Evolutionary conservation across 2,888 invertebrate species (phyloP).

Genomic region (Venustoraphidia nigricollis): DNA sequence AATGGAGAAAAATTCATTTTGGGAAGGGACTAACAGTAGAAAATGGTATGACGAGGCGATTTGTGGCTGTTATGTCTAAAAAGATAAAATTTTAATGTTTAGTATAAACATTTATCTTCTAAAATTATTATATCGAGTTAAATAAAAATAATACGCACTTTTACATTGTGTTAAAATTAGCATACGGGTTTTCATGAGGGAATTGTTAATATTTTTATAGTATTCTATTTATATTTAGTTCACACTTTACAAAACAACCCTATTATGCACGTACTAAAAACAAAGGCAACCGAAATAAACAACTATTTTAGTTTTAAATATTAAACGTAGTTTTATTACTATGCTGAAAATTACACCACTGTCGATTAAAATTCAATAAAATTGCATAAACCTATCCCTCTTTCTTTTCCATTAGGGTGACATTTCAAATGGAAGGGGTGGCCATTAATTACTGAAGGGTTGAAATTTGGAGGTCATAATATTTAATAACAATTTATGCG

Average conservation of each 20-base stretch:
- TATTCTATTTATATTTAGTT: too few species aligned
- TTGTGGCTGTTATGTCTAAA: constrained; percentile 23
- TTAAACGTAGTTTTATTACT: too few species aligned
- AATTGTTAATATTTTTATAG: too few species aligned
- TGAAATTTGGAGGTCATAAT: constrained; percentile 6
- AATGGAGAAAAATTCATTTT: constrained; percentile 78
- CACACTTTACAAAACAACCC: too few species aligned
- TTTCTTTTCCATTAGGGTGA: constrained; percentile 1
- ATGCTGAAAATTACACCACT: too few species aligned
- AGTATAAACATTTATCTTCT: not conserved
- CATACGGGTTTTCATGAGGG: too few species aligned
- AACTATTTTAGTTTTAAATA: too few species aligned
- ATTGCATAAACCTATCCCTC: too few species aligned
- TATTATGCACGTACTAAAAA: not conserved
- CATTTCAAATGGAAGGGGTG: constrained; percentile 7
- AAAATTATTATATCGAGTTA: too few species aligned
- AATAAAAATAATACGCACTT: too few species aligned
- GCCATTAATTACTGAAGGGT: constrained; percentile 10
- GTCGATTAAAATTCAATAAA: too few species aligned
- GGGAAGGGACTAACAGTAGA: constrained; percentile 1
- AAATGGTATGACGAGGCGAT: not conserved
- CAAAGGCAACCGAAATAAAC: not conserved
- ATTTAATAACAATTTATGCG: not conserved
- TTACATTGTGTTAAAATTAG: too few species aligned
- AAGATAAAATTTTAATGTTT: constrained; percentile 1